Evolutionary conservation across 2,888 invertebrate genomes (phyloP), one percentile per base, ranked within the genome.

Genomic region (Cynaeus angustus): DNA sequence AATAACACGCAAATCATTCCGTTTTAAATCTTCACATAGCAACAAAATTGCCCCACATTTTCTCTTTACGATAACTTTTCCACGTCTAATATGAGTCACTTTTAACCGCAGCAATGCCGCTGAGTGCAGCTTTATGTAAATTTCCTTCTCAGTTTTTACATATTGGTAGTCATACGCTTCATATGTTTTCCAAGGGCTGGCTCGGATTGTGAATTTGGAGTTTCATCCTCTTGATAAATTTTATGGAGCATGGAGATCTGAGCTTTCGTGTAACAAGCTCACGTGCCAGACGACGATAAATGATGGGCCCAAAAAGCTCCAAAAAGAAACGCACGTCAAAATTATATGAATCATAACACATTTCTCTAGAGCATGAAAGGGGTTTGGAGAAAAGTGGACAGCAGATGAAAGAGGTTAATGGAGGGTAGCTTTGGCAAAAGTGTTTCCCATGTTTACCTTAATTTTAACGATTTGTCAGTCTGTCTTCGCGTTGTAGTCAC

Each of bases 241-340:
- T 64, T 64, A 55, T 64, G 46, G 38, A 28, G 55, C 64, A 61
- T 68, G 62, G 13, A 58, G 30, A 48, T 66, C 46, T 33, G 43
- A 46, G 45, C 45, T 52, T 67, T 61, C 52, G 52, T 62, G 41
- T 52, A 41, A 62, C 41, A 52, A 41, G 38, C 62, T 52, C 52
- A 62, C 52, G 61, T 61, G 61, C 48, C 12, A 33, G n/a, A 26
- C 46, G 43, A 30, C 38, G 37, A 53, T 16, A 53, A 55, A 55
- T 55, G 21, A 10, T 41, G 38, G 14, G 6, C 6, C 33, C 28
- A 6, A 26, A 52, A 45, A 53, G 37, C 16, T 30, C 45, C 10
- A 45, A 14, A 66, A 65, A 33, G 16, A 37, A 41, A 33, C 33
- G 30, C 45, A 30, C 45, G 26, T 53, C 45, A 43, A 38, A 30